Evolutionary conservation across 2,113 vertebrate genomes (phyloP), one percentile per base, ranked within the genome.

Genomic region (Hemicordylus capensis): DNA sequence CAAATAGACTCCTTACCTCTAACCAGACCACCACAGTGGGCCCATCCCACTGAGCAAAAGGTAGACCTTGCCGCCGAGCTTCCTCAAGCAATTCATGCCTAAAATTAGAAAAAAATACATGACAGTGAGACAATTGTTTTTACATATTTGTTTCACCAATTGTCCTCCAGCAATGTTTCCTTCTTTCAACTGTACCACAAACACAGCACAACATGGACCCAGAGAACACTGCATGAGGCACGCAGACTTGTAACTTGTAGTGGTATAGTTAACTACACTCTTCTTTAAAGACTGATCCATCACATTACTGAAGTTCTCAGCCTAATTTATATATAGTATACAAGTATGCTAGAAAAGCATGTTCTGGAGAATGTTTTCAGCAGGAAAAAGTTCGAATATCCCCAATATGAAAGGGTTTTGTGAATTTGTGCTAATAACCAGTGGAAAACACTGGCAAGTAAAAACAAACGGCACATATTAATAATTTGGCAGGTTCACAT

Each of bases 11-110:
- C n/a, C 94, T 84, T 94, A 99, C 99, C 98, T 99, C 99, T 75
- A 99, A 91, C 99, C 99, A 99, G 20, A 98, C 97, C 2, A 99
- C 98, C 0, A 99, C 98, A 0, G 98, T 99, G 0, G 98, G 99
- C 1, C 99, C 99, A 4, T 99, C 99, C 99, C 99, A 99, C 86
- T 99, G 98, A 0, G 98, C 98, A 34, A 99, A 99, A 0, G 99
- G 98, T 22, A 99, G 94, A 22, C 98, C 98, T 93, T 98, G 98
- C 84, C 97, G 94, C 64, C 99, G 97, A 76, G 99, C 99, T 86
- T 99, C 99, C 78, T 99, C 99, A 48, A 99, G 97, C 76, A 99
- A n/a, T 42, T 99, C 98, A 0, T 99, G 98, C 90, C 98, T 98
- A 31, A 73, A 63, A 58, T n/a, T 26, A 37, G 79, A 64, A 80